phyloP scores from a whole-genome alignment of 2,888 invertebrate genomes.

The Tetragonisca angustula region DNA sequence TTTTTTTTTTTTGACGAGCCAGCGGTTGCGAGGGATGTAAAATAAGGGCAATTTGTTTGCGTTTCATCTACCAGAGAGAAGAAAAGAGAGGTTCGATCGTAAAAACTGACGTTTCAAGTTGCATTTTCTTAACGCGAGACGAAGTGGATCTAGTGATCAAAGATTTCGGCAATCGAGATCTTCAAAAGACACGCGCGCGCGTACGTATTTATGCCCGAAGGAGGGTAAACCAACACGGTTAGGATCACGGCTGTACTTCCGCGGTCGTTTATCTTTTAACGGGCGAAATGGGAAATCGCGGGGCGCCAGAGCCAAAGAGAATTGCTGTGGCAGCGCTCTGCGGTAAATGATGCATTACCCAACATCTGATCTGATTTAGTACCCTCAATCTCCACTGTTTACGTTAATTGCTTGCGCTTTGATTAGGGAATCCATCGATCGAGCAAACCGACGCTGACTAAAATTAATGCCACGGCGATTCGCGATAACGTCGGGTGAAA shows the following conservation, averaged over 20 bases:
- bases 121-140: neutral
- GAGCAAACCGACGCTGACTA: slow-evolving; percentile 41
- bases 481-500: slow-evolving; percentile 45
- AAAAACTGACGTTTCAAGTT: neutral
- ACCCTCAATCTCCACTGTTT: slow-evolving; percentile 70
- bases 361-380: slow-evolving; percentile 68
- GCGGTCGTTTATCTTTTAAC: neutral
- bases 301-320: slow-evolving; percentile 25
- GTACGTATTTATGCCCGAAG: neutral
- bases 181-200: no score
- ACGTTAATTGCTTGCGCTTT: slow-evolving; percentile 70
- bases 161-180: neutral
- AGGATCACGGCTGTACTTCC: neutral
- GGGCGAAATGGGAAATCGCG: slow-evolving; percentile 21
- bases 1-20: neutral
- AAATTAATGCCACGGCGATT: slow-evolving; percentile 65
- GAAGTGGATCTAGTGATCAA: no score
- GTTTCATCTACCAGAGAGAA: neutral
- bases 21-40: neutral
- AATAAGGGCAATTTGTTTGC: slow-evolving; percentile 2
- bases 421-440: slow-evolving; percentile 66
- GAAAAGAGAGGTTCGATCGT: neutral
- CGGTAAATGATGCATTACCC: slow-evolving; percentile 68
- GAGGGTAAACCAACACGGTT: neutral
- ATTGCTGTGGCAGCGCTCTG: slow-evolving; percentile 37